phyloP scores from a whole-genome alignment of 2,888 invertebrate genomes.

The Ecdyonurus torrentis region DNA sequence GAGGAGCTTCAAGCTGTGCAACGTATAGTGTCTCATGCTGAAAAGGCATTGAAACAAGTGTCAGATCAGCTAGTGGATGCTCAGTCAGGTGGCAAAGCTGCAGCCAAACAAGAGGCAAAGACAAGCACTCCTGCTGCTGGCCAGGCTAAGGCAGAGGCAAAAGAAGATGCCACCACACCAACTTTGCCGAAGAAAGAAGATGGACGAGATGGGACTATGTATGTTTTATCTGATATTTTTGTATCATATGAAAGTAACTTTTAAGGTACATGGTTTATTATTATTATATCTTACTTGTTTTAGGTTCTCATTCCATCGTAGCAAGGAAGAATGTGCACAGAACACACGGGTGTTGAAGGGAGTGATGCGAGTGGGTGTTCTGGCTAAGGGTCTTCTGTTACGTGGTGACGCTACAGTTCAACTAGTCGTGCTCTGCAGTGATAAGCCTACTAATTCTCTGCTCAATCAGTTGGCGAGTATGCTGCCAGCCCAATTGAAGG shows the following conservation, averaged over 20 bases:
- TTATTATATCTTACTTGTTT: conserved; percentile 15
- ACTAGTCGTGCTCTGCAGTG: conserved; percentile 85
- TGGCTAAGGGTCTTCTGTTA: conserved; percentile 77
- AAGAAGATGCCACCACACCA: conserved; percentile 12
- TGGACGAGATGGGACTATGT: conserved; percentile 66
- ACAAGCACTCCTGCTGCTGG: conserved; percentile 16
- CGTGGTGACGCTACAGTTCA: conserved; percentile 80
- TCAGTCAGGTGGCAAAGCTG: conserved; percentile 11
- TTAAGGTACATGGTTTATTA: background rate
- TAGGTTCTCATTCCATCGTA: conserved; percentile 48
- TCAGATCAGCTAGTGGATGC: conserved; percentile 70
- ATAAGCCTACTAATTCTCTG: conserved; percentile 75
- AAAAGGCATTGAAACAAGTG: conserved; percentile 84
- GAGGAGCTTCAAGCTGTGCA: conserved; percentile 78
- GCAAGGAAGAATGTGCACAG: conserved; percentile 36
- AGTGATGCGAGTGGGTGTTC: conserved; percentile 88
- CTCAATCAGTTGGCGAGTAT: conserved; percentile 74
- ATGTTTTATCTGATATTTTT: conserved; percentile 19
- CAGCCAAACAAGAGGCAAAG: conserved; percentile 8
- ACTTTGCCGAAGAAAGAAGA: conserved; percentile 40
- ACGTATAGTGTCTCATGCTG: conserved; percentile 80
- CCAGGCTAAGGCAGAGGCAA: conserved; percentile 22
- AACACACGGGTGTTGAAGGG: conserved; percentile 70
- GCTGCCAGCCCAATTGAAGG: conserved; percentile 61
- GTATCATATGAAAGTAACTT: background rate